Conservation (phyloP, 2,888 invertebrate genomes). For the Fabriciana adippe region DNA sequence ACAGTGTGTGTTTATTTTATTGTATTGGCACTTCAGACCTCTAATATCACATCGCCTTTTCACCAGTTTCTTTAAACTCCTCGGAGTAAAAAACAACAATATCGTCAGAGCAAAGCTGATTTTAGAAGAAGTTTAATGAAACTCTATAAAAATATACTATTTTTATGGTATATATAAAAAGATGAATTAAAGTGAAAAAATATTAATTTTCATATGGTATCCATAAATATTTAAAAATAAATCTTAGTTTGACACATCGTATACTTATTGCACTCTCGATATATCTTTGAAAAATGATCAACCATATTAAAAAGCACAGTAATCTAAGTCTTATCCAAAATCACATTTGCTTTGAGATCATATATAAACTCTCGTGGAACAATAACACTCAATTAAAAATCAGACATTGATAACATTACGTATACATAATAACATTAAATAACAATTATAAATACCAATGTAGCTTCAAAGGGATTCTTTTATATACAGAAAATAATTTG, state of each 20-base stretch:
- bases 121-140: not conserved
- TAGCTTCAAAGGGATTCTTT: not conserved
- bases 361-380: slow-evolving; percentile 14
- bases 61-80: slow-evolving; percentile 5
- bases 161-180: not conserved
- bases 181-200: too few species aligned
- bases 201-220: too few species aligned
- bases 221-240: too few species aligned
- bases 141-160: too few species aligned
- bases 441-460: slow-evolving; percentile 3
- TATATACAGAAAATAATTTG: not conserved
- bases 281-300: too few species aligned
- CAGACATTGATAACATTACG: not conserved
- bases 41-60: slow-evolving; percentile 25
- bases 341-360: slow-evolving; percentile 4
- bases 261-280: too few species aligned
- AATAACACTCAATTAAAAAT: slow-evolving; percentile 13
- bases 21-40: slow-evolving; percentile 23
- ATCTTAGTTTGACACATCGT: too few species aligned
- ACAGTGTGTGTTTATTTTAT: slow-evolving; percentile 15
- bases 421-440: slow-evolving; percentile 8
- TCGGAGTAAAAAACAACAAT: not conserved
- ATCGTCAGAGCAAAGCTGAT: slow-evolving; percentile 2
- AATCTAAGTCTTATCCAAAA: not conserved
- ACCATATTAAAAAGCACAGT: too few species aligned